A percentile compares a stretch with the other conserved stretches of the same genome.
These are phyloP conservation scores for Nomada ruficornis DNA, from an alignment of 2,888 invertebrate species.

Conservation along the genomic window DNA sequence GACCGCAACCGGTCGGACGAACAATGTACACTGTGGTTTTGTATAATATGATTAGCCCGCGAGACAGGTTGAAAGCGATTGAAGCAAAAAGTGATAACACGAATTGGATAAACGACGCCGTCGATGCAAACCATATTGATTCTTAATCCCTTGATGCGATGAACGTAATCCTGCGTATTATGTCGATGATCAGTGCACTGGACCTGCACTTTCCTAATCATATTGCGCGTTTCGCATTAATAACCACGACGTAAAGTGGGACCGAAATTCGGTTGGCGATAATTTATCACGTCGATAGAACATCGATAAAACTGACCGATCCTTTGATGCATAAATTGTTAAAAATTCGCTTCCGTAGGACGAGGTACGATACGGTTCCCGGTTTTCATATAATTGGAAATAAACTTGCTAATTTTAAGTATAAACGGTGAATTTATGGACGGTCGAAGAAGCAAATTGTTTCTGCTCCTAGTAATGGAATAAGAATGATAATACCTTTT, in stretches of 20 bases:
- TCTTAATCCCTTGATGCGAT: conserved; percentile 60
- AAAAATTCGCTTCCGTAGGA: too few species aligned
- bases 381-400: too few species aligned
- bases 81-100: conserved; percentile 46
- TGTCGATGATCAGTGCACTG: conserved; percentile 2
- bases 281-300: neutral
- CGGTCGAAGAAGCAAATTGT: too few species aligned
- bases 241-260: neutral
- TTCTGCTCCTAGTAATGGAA: too few species aligned
- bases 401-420: neutral
- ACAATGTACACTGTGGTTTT: conserved; percentile 1
- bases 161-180: conserved; percentile 54
- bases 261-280: conserved; percentile 12
- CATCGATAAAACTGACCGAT: too few species aligned
- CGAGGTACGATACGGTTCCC: too few species aligned
- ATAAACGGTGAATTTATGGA: too few species aligned
- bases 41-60: conserved; percentile 32
- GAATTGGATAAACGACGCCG: conserved; percentile 15
- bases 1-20: neutral
- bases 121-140: conserved; percentile 46
- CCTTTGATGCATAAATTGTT: too few species aligned
- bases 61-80: conserved; percentile 4
- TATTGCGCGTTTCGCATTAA: conserved; percentile 31
- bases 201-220: conserved; percentile 47
- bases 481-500: too few species aligned